Base-by-base conservation (phyloP, 2,113 vertebrate species). In the Grammomys dolichurus region DNA sequence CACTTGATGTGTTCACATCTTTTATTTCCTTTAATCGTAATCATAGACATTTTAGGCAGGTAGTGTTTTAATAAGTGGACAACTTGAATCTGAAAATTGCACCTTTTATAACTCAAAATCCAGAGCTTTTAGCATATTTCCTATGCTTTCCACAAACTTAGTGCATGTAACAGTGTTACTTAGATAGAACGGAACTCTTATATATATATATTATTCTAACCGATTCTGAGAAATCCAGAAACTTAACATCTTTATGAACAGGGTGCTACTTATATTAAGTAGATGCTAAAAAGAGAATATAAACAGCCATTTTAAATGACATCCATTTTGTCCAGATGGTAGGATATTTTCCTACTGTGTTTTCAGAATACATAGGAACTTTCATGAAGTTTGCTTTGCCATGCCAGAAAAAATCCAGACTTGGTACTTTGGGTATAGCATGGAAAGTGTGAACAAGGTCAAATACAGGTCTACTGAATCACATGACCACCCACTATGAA, bases 11-110 rank as follows among this genome's bases (percentile, higher is more conserved):
- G 56, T 86, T 31, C 26, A 93, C 36, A 67, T 86, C 65, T 75
- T 16, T 92, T 96, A 94, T 91, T 87, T 89, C 67, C 81, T 58
- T 97, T 96, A 85, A 82, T 94, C 36, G 22, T 94, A 82, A 80
- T 92, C 60, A 54, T 51, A 84, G 72, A 43, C 33, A 80, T 96
- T 91, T 94, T 70, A 91, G 77, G 56, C 54, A 7, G 9, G 67
- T 43, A 77, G 43, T 69, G 33, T 95, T 95, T 97, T 94, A 94
- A 65, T 78, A 78, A 89, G 54, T 78, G 36, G 43, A 16, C 14
- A 1, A 31, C 76, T 51, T 90, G 77, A 95, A 19, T 9, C 54
- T 70, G 90, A 76, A 91, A 90, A 65, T 84, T 19, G 58, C 33
- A 87, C 16, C 95, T 94, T 69, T 75, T 93, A 20, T 58, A 95